Evolutionary conservation across 2,113 vertebrate species (phyloP).

Genomic region (Cololabis saira): DNA sequence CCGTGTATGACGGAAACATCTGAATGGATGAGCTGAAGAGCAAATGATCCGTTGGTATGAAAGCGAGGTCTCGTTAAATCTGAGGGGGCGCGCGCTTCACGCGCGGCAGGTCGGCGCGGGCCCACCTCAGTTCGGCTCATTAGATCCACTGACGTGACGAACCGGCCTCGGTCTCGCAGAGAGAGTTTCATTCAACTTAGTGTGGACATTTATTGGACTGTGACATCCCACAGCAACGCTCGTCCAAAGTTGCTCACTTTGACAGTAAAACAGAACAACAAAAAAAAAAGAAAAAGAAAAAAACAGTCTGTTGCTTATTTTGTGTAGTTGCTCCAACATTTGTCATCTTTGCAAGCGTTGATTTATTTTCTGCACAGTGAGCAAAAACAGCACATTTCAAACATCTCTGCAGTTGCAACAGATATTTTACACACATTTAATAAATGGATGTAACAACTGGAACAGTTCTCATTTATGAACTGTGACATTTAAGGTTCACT

Average conservation of each 20-base stretch:
- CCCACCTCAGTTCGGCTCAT: slow-evolving; percentile 50
- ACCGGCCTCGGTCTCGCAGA: slow-evolving; percentile 31
- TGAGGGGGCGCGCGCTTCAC: slow-evolving; percentile 26
- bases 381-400: slow-evolving; percentile 1
- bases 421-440: not conserved
- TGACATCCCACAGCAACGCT: slow-evolving; percentile 16
- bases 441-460: slow-evolving; percentile 13
- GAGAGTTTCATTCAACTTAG: slow-evolving; percentile 32
- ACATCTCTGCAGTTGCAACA: not conserved
- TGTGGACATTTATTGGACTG: slow-evolving; percentile 17
- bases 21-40: slow-evolving; percentile 18
- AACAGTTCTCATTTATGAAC: slow-evolving; percentile 37
- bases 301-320: not conserved
- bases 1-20: slow-evolving; percentile 28
- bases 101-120: slow-evolving; percentile 41
- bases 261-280: not conserved
- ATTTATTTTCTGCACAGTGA: slow-evolving; percentile 10
- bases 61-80: slow-evolving; percentile 45
- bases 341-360: not conserved
- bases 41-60: slow-evolving; percentile 25
- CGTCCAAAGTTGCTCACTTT: not conserved
- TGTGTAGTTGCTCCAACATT: not conserved
- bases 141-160: slow-evolving; percentile 60
- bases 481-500: slow-evolving; percentile 46
- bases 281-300: not conserved